Evolutionary conservation across 2,797 vertebrate species (phyloP).

Genomic region (Hydrophis major): DNA sequence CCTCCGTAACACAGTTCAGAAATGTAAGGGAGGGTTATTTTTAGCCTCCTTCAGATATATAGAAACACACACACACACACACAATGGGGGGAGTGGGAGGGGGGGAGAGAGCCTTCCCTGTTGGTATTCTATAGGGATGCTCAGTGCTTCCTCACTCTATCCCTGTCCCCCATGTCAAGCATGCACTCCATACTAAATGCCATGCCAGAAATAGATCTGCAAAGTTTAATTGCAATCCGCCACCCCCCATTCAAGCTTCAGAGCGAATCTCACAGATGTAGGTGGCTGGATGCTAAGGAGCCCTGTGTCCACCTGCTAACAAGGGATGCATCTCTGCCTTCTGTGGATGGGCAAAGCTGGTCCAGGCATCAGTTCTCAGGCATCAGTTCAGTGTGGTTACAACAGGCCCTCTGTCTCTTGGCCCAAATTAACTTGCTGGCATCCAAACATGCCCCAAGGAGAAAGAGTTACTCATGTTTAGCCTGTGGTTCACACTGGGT

Average conservation of each 20-base stretch:
- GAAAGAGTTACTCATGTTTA: background rate
- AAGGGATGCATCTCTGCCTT: background rate
- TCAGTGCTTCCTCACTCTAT: background rate
- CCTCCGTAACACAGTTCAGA: background rate
- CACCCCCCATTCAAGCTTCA: background rate
- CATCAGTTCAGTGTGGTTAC: background rate
- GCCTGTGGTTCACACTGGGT: background rate
- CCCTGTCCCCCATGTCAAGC: too few relatives aligned
- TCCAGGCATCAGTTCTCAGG: background rate
- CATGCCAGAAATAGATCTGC: background rate
- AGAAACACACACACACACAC: background rate
- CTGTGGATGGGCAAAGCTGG: background rate
- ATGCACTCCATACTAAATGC: background rate
- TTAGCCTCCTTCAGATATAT: conserved; percentile 14
- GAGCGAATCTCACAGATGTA: background rate
- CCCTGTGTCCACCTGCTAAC: background rate
- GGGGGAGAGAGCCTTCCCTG: background rate
- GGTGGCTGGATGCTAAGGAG: background rate
- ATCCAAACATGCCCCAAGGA: background rate
- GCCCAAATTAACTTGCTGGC: background rate
- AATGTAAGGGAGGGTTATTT: conserved; percentile 14
- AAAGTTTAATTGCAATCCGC: background rate
- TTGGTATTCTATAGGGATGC: background rate
- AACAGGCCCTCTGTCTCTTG: background rate
- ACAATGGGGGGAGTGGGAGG: background rate